Evolutionary conservation across 2,888 invertebrate genomes (phyloP), one percentile per base, ranked within the genome.

Genomic region (Odiellus spinosus): DNA sequence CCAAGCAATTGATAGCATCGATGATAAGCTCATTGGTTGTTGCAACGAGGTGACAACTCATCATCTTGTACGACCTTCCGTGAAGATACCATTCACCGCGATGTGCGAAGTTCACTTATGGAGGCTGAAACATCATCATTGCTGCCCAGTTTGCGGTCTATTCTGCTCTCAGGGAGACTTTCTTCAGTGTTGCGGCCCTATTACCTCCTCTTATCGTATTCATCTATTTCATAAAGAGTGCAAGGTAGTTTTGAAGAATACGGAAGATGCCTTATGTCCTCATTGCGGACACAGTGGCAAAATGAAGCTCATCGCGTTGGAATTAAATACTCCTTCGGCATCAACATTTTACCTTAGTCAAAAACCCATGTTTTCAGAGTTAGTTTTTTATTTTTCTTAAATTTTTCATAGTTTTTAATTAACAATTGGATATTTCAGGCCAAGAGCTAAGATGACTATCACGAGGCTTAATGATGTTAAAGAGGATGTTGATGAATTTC

Each of bases 81-180:
- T 63, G 11, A 65, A 65, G 55, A 76, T 85, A 44, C 84, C 86
- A 10, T 88, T 79, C 65, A 73, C 81, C 63, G 75, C 83, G 15
- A 71, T 83, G 19, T 91, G 91, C 64, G 73, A 75, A 42, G 74
- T 78, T 58, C 91, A 91, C 65, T 73, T 76, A 50, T 76, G 78
- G 57, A 75, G 86, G 49, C 68, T 90, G 50, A 67, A 75, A 12
- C 67, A 75, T 34, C 91, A 91, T 66, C 84, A 87, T 65, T 87
- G 87, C 64, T 91, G 90, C 62, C 82, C 88, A 0, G 78, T 80
- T 1, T 91, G 91, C 67, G 84, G 90, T 5, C 69, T 85, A 44
- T 91, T 86, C 65, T 90, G 90, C 63, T 80, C 86, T 5, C 85
- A 83, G 82, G 90, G 90, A 3, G 75, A 74, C 55, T 90, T 88